Evolutionary conservation across 2,113 vertebrate genomes (phyloP).

Genomic region (Mesitornis unicolor): DNA sequence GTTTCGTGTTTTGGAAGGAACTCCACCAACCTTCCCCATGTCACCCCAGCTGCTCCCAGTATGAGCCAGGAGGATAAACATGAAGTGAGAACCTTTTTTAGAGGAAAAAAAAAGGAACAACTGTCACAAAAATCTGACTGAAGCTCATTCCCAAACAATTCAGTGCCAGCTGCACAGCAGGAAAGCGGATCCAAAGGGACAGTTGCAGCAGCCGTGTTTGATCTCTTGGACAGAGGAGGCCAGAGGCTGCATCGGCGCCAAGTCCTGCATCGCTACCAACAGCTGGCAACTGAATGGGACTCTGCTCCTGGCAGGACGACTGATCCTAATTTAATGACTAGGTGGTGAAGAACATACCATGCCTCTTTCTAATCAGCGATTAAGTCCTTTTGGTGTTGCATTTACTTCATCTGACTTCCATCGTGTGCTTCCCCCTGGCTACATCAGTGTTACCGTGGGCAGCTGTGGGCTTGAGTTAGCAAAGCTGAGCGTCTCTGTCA

Average conservation of each 20-base stretch:
- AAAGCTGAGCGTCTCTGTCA: conserved; percentile 8
- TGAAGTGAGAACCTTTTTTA: not conserved
- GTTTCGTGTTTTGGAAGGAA: not conserved
- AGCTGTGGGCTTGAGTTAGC: not conserved
- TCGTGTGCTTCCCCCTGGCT: not conserved
- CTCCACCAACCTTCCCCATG: not conserved
- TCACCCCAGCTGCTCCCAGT: not conserved
- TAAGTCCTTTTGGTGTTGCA: not conserved
- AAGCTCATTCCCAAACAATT: conserved; percentile 19
- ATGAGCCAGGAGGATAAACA: conserved; percentile 22
- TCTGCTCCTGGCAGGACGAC: not conserved
- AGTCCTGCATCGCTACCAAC: not conserved
- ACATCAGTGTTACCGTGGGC: not conserved
- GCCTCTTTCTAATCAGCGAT: not conserved
- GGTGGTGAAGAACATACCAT: not conserved
- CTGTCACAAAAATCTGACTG: conserved; percentile 38
- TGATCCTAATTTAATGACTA: conserved; percentile 8
- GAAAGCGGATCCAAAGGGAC: not conserved
- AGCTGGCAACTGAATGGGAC: not conserved
- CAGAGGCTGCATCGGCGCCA: conserved; percentile 25
- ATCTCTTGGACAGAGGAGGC: not conserved
- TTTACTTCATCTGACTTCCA: not conserved
- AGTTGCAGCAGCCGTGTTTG: conserved; percentile 39
- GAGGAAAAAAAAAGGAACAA: not conserved
- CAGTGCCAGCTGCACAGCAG: conserved; percentile 42